A percentile compares a stretch with the other conserved stretches of the same genome.
These are phyloP conservation scores for Discoglossus pictus DNA, from an alignment of 2,797 vertebrate species.

Conservation along the genomic window DNA sequence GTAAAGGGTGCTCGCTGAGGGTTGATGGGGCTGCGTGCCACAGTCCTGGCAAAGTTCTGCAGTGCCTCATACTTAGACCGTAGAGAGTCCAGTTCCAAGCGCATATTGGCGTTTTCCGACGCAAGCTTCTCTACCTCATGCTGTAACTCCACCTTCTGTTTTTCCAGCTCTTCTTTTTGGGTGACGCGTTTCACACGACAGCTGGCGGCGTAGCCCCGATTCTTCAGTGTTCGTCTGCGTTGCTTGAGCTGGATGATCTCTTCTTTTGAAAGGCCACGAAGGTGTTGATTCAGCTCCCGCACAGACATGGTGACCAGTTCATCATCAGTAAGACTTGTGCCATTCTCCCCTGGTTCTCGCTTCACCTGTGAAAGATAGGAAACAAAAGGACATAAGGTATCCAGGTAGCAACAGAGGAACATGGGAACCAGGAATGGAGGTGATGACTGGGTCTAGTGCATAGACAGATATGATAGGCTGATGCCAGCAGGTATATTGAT, in stretches of 20 bases:
- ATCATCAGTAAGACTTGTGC: slow-evolving; percentile 95
- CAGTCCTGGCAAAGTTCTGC: slow-evolving; percentile 96
- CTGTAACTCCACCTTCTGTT: slow-evolving; percentile 94
- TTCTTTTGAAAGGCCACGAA: slow-evolving; percentile 93
- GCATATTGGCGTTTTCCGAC: slow-evolving; percentile 95
- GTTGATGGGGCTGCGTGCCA: slow-evolving; percentile 89
- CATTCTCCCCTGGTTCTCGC: slow-evolving; percentile 97
- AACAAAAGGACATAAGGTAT: background rate
- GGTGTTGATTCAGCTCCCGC: slow-evolving; percentile 96
- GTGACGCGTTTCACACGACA: slow-evolving; percentile 96
- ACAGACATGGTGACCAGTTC: slow-evolving; percentile 99
- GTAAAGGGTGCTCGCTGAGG: slow-evolving; percentile 82
- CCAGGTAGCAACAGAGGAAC: background rate
- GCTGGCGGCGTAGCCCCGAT: slow-evolving; percentile 95
- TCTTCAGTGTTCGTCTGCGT: slow-evolving; percentile 94
- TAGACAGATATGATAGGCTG: too few relatives aligned
- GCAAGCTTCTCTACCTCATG: slow-evolving; percentile 97
- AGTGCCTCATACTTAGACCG: slow-evolving; percentile 98
- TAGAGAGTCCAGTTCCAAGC: slow-evolving; percentile 94
- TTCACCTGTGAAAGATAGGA: slow-evolving; percentile 90
- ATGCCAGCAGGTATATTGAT: too few relatives aligned
- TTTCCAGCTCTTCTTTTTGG: slow-evolving; percentile 97
- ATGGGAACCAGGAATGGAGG: too few relatives aligned
- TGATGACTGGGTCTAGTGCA: too few relatives aligned
- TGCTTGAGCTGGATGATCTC: slow-evolving; percentile 97